Evolutionary conservation across 2,797 vertebrate genomes (phyloP).

Genomic region (Emydoidea blandingii): DNA sequence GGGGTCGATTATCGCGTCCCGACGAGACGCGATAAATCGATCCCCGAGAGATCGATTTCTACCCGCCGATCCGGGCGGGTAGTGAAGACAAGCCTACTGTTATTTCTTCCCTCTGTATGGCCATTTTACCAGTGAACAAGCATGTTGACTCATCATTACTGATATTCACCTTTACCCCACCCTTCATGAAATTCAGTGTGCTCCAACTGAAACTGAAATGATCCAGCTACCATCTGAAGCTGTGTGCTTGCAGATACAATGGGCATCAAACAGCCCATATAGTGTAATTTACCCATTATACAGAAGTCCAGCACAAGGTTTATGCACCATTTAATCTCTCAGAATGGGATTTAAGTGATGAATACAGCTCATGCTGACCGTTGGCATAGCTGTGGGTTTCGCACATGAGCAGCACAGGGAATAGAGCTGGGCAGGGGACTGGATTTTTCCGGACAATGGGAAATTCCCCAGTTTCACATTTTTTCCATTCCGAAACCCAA

Average conservation of each 20-base stretch:
- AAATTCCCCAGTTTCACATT: neutral
- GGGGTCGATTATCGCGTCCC: too few relatives aligned
- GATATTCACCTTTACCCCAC: neutral
- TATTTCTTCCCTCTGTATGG: neutral
- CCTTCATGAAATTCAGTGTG: neutral
- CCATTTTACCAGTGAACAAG: neutral
- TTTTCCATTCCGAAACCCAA: neutral
- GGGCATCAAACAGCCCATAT: neutral
- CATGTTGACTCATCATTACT: neutral
- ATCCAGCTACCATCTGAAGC: neutral
- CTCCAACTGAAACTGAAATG: neutral
- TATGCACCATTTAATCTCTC: neutral
- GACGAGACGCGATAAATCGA: too few relatives aligned
- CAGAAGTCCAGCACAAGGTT: neutral
- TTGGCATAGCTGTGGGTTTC: neutral
- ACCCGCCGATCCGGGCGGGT: too few relatives aligned
- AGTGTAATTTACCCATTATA: neutral
- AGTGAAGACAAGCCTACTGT: neutral
- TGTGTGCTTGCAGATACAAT: neutral
- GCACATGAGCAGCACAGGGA: neutral
- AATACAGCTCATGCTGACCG: neutral
- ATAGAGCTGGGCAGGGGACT: neutral
- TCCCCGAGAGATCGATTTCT: too few relatives aligned
- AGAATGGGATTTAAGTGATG: neutral
- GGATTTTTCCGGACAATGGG: neutral